phyloP scores from a whole-genome alignment of 2,888 invertebrate genomes.

The Graphium colonna region DNA sequence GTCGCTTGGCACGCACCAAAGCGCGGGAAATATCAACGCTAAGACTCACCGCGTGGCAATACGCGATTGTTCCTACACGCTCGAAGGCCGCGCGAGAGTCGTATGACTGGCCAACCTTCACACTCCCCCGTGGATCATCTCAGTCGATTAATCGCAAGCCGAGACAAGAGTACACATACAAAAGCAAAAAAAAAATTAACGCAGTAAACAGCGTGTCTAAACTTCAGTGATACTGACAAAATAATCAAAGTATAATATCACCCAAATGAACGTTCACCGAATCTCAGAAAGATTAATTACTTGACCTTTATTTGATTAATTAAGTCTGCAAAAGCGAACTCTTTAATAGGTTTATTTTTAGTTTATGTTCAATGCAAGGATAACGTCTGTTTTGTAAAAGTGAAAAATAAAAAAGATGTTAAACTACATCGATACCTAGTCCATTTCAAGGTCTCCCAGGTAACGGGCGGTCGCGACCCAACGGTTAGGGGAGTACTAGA shows the following conservation, averaged over 20 bases:
- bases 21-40: conserved; percentile 52
- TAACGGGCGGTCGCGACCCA: conserved; percentile 38
- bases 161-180: no score
- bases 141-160: neutral
- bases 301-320: no score
- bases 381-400: conserved; percentile 2
- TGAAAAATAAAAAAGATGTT: conserved; percentile 6
- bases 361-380: neutral
- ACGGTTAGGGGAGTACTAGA: conserved; percentile 36
- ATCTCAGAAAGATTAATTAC: no score
- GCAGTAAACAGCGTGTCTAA: no score
- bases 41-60: no score
- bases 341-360: no score
- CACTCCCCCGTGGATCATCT: neutral
- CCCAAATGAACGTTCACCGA: no score
- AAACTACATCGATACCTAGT: conserved; percentile 10
- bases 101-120: neutral
- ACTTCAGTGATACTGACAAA: no score
- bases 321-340: no score
- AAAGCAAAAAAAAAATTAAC: no score
- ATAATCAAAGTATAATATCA: no score
- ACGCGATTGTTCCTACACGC: conserved; percentile 2
- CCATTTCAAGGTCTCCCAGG: conserved; percentile 37
- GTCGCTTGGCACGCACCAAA: conserved; percentile 66
- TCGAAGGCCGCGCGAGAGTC: neutral